These are phyloP conservation scores for Cryptotis parvus DNA, from an alignment of 2,113 vertebrate species.

Conservation along the genomic window DNA sequence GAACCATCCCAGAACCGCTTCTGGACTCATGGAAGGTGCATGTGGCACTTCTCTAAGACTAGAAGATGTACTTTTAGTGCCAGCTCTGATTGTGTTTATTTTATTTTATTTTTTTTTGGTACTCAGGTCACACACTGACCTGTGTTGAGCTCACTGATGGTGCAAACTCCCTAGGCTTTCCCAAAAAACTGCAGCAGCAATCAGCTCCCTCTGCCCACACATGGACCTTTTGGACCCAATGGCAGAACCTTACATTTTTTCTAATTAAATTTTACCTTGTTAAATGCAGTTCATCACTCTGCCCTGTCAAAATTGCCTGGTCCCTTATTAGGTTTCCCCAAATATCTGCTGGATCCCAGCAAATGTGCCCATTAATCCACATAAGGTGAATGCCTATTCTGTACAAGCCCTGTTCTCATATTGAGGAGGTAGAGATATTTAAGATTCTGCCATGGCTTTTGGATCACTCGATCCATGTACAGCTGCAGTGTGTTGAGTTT, in stretches of 20 bases:
- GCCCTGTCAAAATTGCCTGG: constrained; percentile 78
- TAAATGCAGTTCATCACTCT: constrained; percentile 77
- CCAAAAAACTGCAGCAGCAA: neutral
- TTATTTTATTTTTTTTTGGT: constrained; percentile 16
- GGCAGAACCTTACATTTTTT: constrained; percentile 81
- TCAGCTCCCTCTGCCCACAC: constrained; percentile 17
- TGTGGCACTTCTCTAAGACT: neutral
- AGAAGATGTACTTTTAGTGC: neutral
- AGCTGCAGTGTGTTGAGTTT: neutral
- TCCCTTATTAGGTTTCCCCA: constrained; percentile 79
- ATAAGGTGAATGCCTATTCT: constrained; percentile 41
- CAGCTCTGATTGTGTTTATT: neutral
- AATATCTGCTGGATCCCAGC: constrained; percentile 71
- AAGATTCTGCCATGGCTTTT: constrained; percentile 34
- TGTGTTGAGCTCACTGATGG: neutral
- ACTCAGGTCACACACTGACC: constrained; percentile 73
- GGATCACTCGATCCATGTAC: neutral
- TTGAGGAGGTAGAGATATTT: constrained; percentile 32
- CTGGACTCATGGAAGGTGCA: accelerated
- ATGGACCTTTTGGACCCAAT: constrained; percentile 74
- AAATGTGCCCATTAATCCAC: constrained; percentile 70
- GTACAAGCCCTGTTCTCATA: constrained; percentile 39
- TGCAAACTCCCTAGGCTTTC: constrained; percentile 52
- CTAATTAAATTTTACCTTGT: constrained; percentile 82
- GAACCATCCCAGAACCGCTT: neutral